Base-by-base conservation (phyloP, 2,888 invertebrate genomes). In the Dione vanillae region DNA sequence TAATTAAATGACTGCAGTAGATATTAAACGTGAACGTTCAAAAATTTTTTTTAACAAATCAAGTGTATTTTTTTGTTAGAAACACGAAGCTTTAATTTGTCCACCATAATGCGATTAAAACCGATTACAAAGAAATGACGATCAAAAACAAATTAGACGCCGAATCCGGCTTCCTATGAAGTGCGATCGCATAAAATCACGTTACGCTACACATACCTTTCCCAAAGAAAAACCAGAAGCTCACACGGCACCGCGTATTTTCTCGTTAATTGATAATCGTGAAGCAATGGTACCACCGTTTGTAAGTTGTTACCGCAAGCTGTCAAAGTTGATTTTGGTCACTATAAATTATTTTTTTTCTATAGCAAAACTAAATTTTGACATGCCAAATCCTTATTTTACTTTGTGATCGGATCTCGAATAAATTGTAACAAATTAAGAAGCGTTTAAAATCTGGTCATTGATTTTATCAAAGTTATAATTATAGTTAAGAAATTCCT, bases 181-280 rank as follows among this genome's bases (percentile, higher is more conserved):
- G 37, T 52, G 62, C 51, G 49, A 47, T 68, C 35, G 65, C 67
- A 74, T 72, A 70, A 45, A 62, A 59, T 76, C 75, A 75, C 73
- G 72, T 72, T 37, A 70, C 65, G 47, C 16, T 35, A 62, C 61
- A 59, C 64, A 52, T 52, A 59, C 47, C 58, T 49, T 35, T 61
- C 47, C 27, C 58, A 43, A 49, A 64, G 59, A 76, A 76, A 75
- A 76, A 70, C 14, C 70, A 19, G 54, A 76, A 75, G 70, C 69
- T 69, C 67, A 73, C 47, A 43, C 41, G 47, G 51, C 35, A 27
- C 52, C 58, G 52, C 54, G 70, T 73, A 54, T 70, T 61, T 72
- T 69, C 61, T 47, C 58, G 62, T 74, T 67, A 73, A 72, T 72
- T 71, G 68, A 59, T 75, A 73, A 73, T 73, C 67, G 65, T 47